Evolutionary conservation across 2,888 invertebrate genomes (phyloP), one percentile per base, ranked within the genome.

Genomic region (Polia nebulosa): DNA sequence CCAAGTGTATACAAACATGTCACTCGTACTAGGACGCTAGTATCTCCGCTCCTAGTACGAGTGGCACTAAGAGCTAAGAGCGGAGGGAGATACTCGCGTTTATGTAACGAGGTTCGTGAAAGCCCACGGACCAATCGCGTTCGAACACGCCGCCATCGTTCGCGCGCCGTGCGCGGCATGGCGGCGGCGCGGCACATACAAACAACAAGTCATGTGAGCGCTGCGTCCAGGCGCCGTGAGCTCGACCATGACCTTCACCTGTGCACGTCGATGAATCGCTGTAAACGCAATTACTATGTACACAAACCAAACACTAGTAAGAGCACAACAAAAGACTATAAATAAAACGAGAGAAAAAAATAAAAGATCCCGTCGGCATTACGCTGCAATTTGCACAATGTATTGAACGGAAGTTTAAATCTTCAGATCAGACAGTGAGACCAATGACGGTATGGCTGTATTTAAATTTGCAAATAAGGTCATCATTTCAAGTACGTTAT

Each of bases 191-290:
- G 76, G 81, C 82, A 73, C 83, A 78, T 78, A 85, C 89, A 86
- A 86, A 87, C 89, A 81, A 91, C 89, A 78, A 91, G 91, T 93
- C 92, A 92, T 92, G 92, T 92, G 92, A 93, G 90, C 84, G 86
- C 75, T 82, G 82, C 86, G 85, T 82, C 84, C 89, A 86, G 88
- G 88, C 92, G 92, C 89, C 89, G 53, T 56, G 53, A 58, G 58
- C 79, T 71, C 88, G 92, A 85, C 92, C 93, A 83, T 94, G 93
- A 93, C 94, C 94, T 94, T 94, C 93, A 90, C 89, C 87, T 88
- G 88, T 81, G 82, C 79, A 83, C 79, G 83, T 76, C 85, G 80
- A 83, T 80, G 84, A 83, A 86, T 87, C 86, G 87, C 87, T 83
- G 82, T 86, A 86, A 90, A 88, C 87, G 87, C 76, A 84, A 81